These are phyloP conservation scores for Tenthredo scrophulariae DNA, from an alignment of 2,888 invertebrate species.

Conservation along the genomic window DNA sequence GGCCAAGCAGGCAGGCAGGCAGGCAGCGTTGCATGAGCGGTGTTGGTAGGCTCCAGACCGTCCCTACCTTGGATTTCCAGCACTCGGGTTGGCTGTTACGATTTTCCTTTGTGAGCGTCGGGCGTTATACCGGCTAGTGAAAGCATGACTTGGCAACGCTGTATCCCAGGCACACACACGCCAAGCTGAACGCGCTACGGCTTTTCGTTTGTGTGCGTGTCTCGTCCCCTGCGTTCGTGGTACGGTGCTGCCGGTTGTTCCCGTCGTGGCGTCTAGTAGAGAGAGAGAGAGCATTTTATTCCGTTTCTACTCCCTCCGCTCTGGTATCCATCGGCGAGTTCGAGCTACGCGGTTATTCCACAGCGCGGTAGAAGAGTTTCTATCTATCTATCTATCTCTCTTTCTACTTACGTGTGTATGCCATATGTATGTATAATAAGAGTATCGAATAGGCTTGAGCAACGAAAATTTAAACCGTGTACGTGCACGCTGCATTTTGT, in stretches of 20 bases:
- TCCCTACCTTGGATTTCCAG: constrained; percentile 66
- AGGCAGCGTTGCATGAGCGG: constrained; percentile 72
- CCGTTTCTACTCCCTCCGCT: constrained; percentile 14
- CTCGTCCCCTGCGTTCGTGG: constrained; percentile 24
- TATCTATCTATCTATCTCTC: neutral
- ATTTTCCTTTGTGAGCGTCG: constrained; percentile 77
- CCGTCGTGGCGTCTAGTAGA: constrained; percentile 48
- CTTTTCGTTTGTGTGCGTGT: constrained; percentile 59
- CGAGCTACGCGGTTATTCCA: constrained; percentile 7
- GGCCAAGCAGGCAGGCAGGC: constrained; percentile 52
- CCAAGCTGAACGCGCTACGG: constrained; percentile 65
- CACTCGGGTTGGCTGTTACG: constrained; percentile 71
- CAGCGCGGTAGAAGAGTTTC: neutral
- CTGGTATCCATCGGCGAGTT: neutral
- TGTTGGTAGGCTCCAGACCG: constrained; percentile 72
- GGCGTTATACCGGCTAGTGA: constrained; percentile 67
- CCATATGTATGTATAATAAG: neutral
- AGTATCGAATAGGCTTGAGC: constrained; percentile 14
- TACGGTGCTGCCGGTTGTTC: constrained; percentile 54
- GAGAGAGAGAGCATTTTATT: constrained; percentile 52
- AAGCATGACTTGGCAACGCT: constrained; percentile 76
- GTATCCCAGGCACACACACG: constrained; percentile 69
- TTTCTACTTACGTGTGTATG: neutral
- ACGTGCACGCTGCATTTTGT: neutral
- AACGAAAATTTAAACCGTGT: constrained; percentile 40